phyloP scores from a whole-genome alignment of 2,888 invertebrate genomes.

The Micropterix aruncella region DNA sequence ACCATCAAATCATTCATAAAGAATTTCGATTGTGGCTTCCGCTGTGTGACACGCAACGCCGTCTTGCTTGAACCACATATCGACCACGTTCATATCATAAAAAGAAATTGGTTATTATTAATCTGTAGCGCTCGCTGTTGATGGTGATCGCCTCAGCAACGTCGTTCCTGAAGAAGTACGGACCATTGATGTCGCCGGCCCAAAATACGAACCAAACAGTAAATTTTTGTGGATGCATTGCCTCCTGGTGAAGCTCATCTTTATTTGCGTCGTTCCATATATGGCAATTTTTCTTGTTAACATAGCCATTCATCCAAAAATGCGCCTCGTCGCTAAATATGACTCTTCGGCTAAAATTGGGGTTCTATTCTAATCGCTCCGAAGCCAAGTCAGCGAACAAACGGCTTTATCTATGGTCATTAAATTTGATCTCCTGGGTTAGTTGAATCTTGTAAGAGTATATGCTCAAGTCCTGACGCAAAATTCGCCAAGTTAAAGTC shows the following conservation, averaged over 20 bases:
- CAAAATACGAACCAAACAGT: conserved; percentile 7
- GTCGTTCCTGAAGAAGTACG: neutral
- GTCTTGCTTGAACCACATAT: conserved; percentile 3
- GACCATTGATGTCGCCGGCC: neutral
- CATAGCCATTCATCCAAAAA: no score
- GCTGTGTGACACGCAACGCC: conserved; percentile 5
- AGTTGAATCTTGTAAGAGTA: conserved; percentile 5
- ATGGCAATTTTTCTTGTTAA: conserved; percentile 11
- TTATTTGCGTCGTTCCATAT: conserved; percentile 11
- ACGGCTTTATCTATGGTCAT: conserved; percentile 8
- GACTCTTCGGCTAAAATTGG: conserved; percentile 10
- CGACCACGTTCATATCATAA: neutral
- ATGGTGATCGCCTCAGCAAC: neutral
- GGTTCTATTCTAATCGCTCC: conserved; percentile 10
- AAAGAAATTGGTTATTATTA: neutral
- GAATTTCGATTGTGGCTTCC: conserved; percentile 2
- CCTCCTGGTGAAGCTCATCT: conserved; percentile 10
- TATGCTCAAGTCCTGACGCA: conserved; percentile 10
- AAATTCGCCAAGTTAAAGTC: conserved; percentile 14
- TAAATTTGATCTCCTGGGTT: neutral
- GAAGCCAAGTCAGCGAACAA: conserved; percentile 11
- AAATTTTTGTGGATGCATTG: conserved; percentile 11
- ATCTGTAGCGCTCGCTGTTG: neutral
- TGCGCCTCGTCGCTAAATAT: no score
- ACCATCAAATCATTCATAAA: conserved; percentile 5